These are phyloP conservation scores for Lacerta agilis DNA, from an alignment of 2,797 vertebrate species.

Conservation along the genomic window DNA sequence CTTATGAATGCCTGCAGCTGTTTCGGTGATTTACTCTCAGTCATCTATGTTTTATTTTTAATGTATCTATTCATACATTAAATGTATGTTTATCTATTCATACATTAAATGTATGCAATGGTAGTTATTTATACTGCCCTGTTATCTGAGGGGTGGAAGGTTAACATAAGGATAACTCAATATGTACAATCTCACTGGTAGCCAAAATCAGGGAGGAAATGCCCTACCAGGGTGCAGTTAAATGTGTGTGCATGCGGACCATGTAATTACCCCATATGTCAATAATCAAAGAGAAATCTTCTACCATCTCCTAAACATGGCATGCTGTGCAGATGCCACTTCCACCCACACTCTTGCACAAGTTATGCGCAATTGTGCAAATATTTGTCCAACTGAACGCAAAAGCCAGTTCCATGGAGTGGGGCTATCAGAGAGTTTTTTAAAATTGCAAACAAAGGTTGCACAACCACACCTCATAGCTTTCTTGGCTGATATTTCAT, in stretches of 20 bases:
- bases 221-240: neutral
- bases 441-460: neutral
- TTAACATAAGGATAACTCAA: no score
- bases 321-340: neutral
- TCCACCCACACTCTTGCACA: neutral
- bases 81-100: no score
- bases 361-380: neutral
- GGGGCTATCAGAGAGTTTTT: neutral
- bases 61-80: no score
- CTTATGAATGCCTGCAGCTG: neutral
- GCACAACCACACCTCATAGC: neutral
- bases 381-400: neutral
- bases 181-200: no score
- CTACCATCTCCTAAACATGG: no score
- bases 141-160: no score
- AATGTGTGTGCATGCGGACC: neutral
- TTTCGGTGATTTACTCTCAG: neutral
- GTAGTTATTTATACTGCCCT: no score
- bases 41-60: neutral
- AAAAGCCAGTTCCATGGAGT: neutral
- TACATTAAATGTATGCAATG: no score
- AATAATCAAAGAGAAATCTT: neutral
- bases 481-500: neutral
- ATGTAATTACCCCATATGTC: neutral
- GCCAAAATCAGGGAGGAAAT: no score